Evolutionary conservation across 2,113 vertebrate genomes (phyloP), one percentile per base, ranked within the genome.

Genomic region (Tapirus terrestris): DNA sequence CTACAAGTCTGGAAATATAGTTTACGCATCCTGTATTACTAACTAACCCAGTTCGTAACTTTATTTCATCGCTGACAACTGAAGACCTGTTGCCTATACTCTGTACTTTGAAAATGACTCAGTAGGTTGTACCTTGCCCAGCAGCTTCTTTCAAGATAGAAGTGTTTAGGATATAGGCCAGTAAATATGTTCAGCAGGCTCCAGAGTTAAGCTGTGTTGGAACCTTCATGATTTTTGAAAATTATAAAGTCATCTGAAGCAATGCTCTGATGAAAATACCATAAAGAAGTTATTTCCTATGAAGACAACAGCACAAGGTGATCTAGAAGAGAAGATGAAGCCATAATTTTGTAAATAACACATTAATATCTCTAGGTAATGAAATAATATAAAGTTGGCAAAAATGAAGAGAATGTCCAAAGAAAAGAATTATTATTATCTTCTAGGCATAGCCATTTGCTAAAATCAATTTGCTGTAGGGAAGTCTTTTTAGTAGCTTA

Each of bases 51-150:
- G 61, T 72, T 73, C 60, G 31, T 60, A 77, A 58, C 43, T 92
- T 63, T 86, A 72, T 93, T 67, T 73, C 17, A 31, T 88, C 82
- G 61, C 86, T 93, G 60, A 53, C n/a, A 90, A 73, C 33, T 83
- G 29, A 82, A 95, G 84, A 97, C 68, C 79, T 89, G 86, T 31
- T 92, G 67, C 51, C 67, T 81, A 20, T 13, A 61, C 23, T 68
- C n/a, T 31, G 1, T 91, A 73, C 75, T 93, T 95, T 86, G 51
- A 86, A 96, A 97, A 94, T 67, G 73, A 79, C 51, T 96, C 68
- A 60, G 79, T 56, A 94, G 48, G 21, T 53, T 91, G 20, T 67
- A 8, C 14, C 7, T 92, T 58, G 14, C 87, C 79, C 14, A 90
- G 83, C 4, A 17, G 43, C 27, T 27, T 67, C 72, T 58, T 83